Evolutionary conservation across 2,888 invertebrate genomes (phyloP).

Genomic region (Amphipyra berbera): DNA sequence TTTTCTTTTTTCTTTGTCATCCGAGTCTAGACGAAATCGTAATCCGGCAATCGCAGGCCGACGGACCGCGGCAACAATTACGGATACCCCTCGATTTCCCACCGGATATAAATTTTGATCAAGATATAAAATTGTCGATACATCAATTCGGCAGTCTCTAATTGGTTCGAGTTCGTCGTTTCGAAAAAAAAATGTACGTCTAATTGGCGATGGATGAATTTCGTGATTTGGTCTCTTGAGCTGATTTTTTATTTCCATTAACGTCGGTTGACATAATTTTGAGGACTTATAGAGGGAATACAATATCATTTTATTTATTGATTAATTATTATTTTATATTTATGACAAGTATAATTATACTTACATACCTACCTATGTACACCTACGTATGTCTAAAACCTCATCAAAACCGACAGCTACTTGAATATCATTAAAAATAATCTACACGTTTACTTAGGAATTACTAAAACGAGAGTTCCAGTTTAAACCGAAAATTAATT

Average conservation of each 20-base stretch:
- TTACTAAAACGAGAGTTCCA: neutral
- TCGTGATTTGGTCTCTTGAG: slow-evolving; percentile 52
- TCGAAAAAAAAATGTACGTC: slow-evolving; percentile 48
- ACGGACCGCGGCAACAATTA: slow-evolving; percentile 59
- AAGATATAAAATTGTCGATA: slow-evolving; percentile 74
- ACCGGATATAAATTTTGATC: slow-evolving; percentile 69
- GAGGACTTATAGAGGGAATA: neutral
- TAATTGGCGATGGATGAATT: slow-evolving; percentile 53
- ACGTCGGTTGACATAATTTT: slow-evolving; percentile 29
- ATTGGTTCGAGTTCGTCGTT: slow-evolving; percentile 64
- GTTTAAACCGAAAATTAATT: slow-evolving; percentile 22
- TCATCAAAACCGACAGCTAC: too few species aligned
- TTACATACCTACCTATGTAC: too few species aligned
- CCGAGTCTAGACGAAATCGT: slow-evolving; percentile 61
- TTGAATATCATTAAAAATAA: too few species aligned
- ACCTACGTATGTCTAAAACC: too few species aligned
- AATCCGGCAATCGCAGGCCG: slow-evolving; percentile 58
- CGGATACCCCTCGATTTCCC: slow-evolving; percentile 70
- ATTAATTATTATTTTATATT: too few species aligned
- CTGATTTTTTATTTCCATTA: slow-evolving; percentile 38
- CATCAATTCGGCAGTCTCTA: slow-evolving; percentile 65
- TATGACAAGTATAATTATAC: too few species aligned
- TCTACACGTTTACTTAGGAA: too few species aligned
- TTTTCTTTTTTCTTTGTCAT: slow-evolving; percentile 40
- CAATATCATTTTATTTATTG: too few species aligned